Conservation (phyloP, 1,140 invertebrate genomes). For the Solenopsis invicta region DNA sequence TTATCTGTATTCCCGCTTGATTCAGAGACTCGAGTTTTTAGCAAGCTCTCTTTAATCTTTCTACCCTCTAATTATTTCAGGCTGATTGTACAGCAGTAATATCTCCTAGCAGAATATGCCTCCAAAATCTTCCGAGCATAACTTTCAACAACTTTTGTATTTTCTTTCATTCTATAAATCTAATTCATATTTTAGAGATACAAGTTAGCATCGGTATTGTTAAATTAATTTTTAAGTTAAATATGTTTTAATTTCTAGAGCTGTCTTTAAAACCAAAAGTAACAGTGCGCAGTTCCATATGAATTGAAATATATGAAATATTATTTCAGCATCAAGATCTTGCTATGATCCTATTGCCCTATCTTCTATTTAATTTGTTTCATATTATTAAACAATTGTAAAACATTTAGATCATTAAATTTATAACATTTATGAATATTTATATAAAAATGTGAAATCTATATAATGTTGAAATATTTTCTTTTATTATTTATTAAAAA, state of each 20-base stretch:
- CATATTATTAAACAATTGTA: not conserved
- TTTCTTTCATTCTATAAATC: not conserved
- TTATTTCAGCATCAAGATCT: too few relatives aligned
- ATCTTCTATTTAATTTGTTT: not conserved
- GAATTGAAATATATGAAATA: not conserved
- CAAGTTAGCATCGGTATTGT: too few relatives aligned
- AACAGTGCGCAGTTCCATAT: not conserved
- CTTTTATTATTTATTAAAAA: not conserved
- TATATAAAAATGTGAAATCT: not conserved
- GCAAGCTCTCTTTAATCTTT: conserved; percentile 82
- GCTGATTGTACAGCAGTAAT: conserved; percentile 75
- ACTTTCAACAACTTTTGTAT: conserved; percentile 63
- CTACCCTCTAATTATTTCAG: conserved; percentile 80
- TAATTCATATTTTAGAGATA: not conserved
- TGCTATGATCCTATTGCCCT: too few relatives aligned
- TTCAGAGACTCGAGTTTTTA: conserved; percentile 63
- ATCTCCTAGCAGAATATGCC: conserved; percentile 66
- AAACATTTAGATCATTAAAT: not conserved
- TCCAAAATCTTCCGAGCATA: conserved; percentile 62
- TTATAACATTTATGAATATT: not conserved
- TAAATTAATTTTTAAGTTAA: too few relatives aligned
- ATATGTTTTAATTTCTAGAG: too few relatives aligned
- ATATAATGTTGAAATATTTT: not conserved
- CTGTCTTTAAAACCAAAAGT: too few relatives aligned
- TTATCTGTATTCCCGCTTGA: conserved; percentile 73